Base-by-base conservation (phyloP, 2,113 vertebrate genomes). In the Pelusios castaneus region DNA sequence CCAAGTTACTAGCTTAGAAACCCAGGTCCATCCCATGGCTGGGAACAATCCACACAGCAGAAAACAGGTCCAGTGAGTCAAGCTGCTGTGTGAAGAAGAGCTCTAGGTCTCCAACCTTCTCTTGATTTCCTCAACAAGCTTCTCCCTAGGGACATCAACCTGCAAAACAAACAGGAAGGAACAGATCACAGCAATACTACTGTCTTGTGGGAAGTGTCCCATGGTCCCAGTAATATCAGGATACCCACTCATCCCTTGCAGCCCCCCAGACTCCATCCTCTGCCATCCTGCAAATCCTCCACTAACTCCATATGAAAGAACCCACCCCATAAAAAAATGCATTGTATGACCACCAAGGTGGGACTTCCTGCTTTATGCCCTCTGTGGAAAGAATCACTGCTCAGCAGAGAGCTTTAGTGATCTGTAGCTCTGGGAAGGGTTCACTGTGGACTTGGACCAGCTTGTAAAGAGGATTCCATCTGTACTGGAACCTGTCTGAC, bases 71-170 rank as follows among this genome's bases (percentile, higher is more conserved):
- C 41, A 41, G 70, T 43, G 41, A 43, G 75, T 8, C 87, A 67
- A 70, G 56, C 73, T 80, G 70, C 77, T 43, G 79, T 19, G 6
- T 34, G 27, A 54, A 78, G 47, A 49, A 31, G 13, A 12, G 2
- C 31, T 25, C 56, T 95, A 95, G 41, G 91, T 84, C 92, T 94
- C 86, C 94, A 97, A 77, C 27, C 96, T 11, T 1, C 96, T 98
- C 95, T 96, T 96, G 95, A 99, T 98, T 95, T 99, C 99, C 27
- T 85, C 96, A 47, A 98, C 92, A 4, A 99, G 97, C 34, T 98
- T 97, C 45, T 92, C 97, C 97, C 98, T 98, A 56, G 98, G 97
- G 73, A 99, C 56, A 80, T 98, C 97, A 16, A 98, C 96, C 99
- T 99, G 89, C 10, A 89, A 95, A 97, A 34, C 76, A 80, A 83